Conservation (phyloP, 2,888 invertebrate species). For the Lagria hirta region DNA sequence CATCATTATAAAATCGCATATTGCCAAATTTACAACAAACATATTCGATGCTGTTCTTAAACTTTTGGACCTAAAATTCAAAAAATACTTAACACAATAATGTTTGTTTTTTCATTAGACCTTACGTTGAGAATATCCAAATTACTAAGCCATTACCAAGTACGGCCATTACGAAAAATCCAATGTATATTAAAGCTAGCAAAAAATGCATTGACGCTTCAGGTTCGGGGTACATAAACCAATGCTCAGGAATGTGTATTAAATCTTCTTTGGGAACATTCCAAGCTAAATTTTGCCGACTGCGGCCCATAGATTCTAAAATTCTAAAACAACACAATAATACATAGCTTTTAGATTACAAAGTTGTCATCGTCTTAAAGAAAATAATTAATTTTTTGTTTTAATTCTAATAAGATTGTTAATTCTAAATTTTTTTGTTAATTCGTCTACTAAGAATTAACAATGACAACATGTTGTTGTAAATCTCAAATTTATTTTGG, state of each 20-base stretch:
- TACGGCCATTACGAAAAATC: conserved; percentile 67
- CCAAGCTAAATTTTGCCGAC: conserved; percentile 60
- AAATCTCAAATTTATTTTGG: too few species aligned
- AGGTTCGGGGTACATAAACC: conserved; percentile 78
- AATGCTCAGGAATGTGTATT: conserved; percentile 77
- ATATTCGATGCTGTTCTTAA: conserved; percentile 81
- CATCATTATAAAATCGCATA: conserved; percentile 88
- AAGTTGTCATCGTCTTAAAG: too few species aligned
- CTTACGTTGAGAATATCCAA: conserved; percentile 80
- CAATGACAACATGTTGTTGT: too few species aligned
- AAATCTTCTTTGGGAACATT: conserved; percentile 77
- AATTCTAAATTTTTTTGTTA: too few species aligned
- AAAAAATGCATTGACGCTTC: conserved; percentile 80
- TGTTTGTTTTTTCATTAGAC: conserved; percentile 31
- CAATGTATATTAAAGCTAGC: conserved; percentile 73
- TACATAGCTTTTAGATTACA: too few species aligned
- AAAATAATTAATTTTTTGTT: too few species aligned
- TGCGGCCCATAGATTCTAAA: conserved; percentile 1
- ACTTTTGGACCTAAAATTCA: conserved; percentile 66
- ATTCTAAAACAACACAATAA: too few species aligned
- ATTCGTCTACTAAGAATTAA: too few species aligned
- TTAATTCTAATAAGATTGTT: too few species aligned
- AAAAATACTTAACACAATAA: conserved; percentile 1
- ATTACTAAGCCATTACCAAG: conserved; percentile 84
- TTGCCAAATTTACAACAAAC: conserved; percentile 78